Evolutionary conservation across 2,797 vertebrate species (phyloP), one percentile per base, ranked within the genome.

Genomic region (Yasuhikotakia modesta): DNA sequence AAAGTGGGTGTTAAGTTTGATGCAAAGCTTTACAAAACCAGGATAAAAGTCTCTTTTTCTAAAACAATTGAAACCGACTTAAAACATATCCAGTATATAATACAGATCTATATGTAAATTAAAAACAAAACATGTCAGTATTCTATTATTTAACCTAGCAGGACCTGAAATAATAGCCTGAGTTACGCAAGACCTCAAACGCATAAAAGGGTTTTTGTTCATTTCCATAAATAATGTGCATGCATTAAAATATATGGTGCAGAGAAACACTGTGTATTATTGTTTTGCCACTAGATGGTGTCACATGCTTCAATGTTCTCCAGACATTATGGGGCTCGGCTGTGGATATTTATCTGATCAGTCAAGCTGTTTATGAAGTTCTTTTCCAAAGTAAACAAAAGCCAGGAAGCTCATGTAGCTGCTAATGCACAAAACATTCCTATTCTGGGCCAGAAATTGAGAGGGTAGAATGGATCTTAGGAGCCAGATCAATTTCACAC

Each of bases 1-100:
- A 89, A 57, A 55, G 68, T 78, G 48, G 76, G 76, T 35, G 76
- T 71, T 55, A 84, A 81, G 87, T 84, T 87, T 79, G 85, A 81
- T 73, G 69, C 84, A 87, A 88, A 88, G 87, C 87, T 91, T 86
- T 76, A 84, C 85, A 88, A 85, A 90, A 48, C 53, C 58, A 76
- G 39, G 2, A 16, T 61, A 21, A 53, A n/a, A 77, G 70, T 39
- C 66, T 39, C 24, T 69, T 17, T 48, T 69, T 39, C 10, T 39
- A 8, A 39, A 39, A 1, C 7, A 39, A 8, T 39, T 39, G 8
- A 39, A 39, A 30, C n/a, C 10, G 6, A 43, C 61, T 53, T 19
- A 39, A 35, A 39, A 48, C 13, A 19, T 45, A 14, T 46, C 5
- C n/a, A 19, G 14, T 11, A n/a, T 27, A 39, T 39, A 39, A 39